phyloP scores from a whole-genome alignment of 2,113 vertebrate species.

The Centropus bengalensis region DNA sequence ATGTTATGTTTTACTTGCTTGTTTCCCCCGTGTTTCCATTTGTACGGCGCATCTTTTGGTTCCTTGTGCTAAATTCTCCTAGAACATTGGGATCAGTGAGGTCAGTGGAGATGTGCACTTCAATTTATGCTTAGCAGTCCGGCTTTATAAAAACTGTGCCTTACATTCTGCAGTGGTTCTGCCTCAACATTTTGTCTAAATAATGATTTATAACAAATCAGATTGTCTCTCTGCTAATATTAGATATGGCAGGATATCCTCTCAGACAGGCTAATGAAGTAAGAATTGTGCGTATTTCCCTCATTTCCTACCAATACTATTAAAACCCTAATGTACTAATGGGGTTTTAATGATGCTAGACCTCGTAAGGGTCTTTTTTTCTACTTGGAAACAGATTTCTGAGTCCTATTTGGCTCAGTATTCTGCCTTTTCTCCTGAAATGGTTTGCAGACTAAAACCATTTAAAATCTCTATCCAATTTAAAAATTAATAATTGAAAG shows the following conservation, averaged over 20 bases:
- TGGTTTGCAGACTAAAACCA: constrained; percentile 19
- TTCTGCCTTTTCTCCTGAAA: constrained; percentile 53
- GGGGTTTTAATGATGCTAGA: constrained; percentile 77
- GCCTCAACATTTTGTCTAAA: constrained; percentile 12
- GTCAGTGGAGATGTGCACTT: background rate
- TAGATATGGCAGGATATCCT: constrained; percentile 65
- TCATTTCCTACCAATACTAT: constrained; percentile 75
- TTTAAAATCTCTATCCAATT: constrained; percentile 59
- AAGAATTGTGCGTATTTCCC: constrained; percentile 70
- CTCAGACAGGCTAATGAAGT: constrained; percentile 73
- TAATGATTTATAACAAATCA: constrained; percentile 50
- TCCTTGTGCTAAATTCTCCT: background rate
- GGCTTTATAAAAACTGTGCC: background rate
- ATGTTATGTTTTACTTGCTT: background rate
- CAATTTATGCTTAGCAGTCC: background rate
- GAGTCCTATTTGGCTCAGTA: constrained; percentile 50
- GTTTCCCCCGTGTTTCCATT: background rate
- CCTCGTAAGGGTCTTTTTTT: constrained; percentile 28
- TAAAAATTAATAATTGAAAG: constrained; percentile 63
- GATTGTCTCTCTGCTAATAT: constrained; percentile 48
- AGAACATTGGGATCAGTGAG: background rate
- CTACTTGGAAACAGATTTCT: constrained; percentile 63
- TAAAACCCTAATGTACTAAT: constrained; percentile 74
- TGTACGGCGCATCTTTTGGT: background rate
- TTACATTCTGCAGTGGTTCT: background rate